Base-by-base conservation (phyloP, 2,797 vertebrate species). In the Ptychobarbus kaznakovi region DNA sequence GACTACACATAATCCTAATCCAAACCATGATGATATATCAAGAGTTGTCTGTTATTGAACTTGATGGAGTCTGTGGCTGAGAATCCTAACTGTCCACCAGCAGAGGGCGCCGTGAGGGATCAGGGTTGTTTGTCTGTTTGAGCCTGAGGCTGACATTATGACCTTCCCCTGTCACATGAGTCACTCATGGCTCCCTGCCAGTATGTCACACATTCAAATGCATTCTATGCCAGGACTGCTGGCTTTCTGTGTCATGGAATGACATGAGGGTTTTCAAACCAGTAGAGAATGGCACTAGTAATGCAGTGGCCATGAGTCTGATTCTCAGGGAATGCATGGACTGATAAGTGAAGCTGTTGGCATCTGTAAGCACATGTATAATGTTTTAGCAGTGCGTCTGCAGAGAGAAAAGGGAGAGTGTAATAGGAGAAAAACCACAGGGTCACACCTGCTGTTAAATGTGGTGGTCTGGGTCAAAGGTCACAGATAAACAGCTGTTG, bases 81-180 rank as follows among this genome's bases (percentile, higher is more conserved):
- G 81, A n/a, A n/a, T 77, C 76, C 79, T 38, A 46, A 80, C 4
- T 2, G 12, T 18, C 1, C 8, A 83, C 90, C 91, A 88, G 86
- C 77, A 74, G 87, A 25, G 42, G 82, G 82, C 1, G 61, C 61
- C 9, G 10, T 38, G 69, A 75, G 56, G 18, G 6, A 63, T 74
- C 7, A 10, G 25, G 11, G 11, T 65, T 65, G 58, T 76, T 61
- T 84, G 73, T 84, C 40, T 77, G 73, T 53, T 66, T 53, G 32
- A 20, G 73, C 63, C 58, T 40, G 73, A 35, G 56, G 89, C 86
- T 89, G 89, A 90, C 89, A 90, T 83, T 28, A 66, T 70, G 82
- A 92, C 90, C 90, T 92, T 91, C 73, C 22, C 83, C 81, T 82
- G 89, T 93, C 92, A 93, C 89, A 91, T 93, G 92, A 91, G 76